phyloP scores from a whole-genome alignment of 2,113 vertebrate species.

The Dicaeum eximium region DNA sequence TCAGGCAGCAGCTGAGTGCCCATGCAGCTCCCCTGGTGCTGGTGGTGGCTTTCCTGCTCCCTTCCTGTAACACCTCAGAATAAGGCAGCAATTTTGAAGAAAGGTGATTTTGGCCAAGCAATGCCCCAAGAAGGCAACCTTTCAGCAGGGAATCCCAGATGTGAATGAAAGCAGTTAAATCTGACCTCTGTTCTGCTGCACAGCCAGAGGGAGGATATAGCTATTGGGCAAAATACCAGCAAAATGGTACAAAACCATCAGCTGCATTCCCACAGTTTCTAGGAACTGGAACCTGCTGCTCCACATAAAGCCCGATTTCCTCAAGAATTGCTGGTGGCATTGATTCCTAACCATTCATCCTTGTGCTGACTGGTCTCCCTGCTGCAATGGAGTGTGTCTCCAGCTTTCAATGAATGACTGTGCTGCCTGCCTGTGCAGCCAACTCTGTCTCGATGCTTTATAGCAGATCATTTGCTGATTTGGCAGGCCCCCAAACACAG shows the following conservation, averaged over 20 bases:
- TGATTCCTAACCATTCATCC: neutral
- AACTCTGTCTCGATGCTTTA: neutral
- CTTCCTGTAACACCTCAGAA: neutral
- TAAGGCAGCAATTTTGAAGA: neutral
- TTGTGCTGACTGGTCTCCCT: neutral
- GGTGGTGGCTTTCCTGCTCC: neutral
- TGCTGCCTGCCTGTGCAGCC: neutral
- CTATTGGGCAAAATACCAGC: neutral
- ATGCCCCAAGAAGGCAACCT: neutral
- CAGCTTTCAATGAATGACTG: neutral
- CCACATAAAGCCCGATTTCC: neutral
- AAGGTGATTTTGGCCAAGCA: neutral
- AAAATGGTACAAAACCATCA: neutral
- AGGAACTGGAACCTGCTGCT: neutral
- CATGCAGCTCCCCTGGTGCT: fast-evolving
- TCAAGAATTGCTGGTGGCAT: neutral
- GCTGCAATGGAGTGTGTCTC: neutral
- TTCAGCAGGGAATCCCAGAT: neutral
- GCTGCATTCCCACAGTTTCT: neutral
- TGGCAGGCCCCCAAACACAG: neutral
- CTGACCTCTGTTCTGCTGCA: neutral
- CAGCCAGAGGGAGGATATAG: neutral
- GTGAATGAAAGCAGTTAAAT: neutral
- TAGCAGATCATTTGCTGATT: constrained; percentile 1
- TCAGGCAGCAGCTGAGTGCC: neutral